A percentile compares a stretch with the other conserved stretches of the same genome.
These are phyloP conservation scores for Alectura lathami DNA, from an alignment of 2,113 vertebrate species.

Conservation along the genomic window DNA sequence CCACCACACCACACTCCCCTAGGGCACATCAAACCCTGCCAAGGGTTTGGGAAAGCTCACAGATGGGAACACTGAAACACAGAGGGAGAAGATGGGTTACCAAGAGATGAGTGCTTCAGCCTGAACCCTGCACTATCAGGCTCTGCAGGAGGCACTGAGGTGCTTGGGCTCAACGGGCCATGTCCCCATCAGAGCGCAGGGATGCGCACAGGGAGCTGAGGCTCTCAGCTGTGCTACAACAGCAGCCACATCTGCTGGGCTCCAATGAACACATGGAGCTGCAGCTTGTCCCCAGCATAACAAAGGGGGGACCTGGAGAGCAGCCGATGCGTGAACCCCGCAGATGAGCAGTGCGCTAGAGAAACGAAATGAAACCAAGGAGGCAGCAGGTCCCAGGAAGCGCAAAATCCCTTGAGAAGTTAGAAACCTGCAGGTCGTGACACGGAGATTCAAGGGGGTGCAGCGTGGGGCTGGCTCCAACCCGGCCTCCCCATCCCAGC, in stretches of 20 bases:
- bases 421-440: not conserved
- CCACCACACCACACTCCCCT: fast-evolving
- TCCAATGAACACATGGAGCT: fast-evolving
- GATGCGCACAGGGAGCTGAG: not conserved
- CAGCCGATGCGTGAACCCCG: not conserved
- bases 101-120: not conserved
- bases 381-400: not conserved
- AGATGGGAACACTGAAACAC: not conserved
- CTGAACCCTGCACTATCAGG: not conserved
- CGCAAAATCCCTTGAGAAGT: not conserved
- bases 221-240: not conserved
- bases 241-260: not conserved
- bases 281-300: not conserved
- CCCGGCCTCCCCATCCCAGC: not conserved
- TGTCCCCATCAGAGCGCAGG: fast-evolving
- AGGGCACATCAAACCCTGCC: not conserved
- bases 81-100: not conserved
- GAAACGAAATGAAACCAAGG: not conserved
- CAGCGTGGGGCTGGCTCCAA: not conserved
- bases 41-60: not conserved
- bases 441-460: not conserved
- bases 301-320: not conserved
- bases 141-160: not conserved
- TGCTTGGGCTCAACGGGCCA: fast-evolving
- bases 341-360: not conserved